Evolutionary conservation across 2,113 vertebrate genomes (phyloP).

Genomic region (Rhynchopsitta pachyrhyncha): DNA sequence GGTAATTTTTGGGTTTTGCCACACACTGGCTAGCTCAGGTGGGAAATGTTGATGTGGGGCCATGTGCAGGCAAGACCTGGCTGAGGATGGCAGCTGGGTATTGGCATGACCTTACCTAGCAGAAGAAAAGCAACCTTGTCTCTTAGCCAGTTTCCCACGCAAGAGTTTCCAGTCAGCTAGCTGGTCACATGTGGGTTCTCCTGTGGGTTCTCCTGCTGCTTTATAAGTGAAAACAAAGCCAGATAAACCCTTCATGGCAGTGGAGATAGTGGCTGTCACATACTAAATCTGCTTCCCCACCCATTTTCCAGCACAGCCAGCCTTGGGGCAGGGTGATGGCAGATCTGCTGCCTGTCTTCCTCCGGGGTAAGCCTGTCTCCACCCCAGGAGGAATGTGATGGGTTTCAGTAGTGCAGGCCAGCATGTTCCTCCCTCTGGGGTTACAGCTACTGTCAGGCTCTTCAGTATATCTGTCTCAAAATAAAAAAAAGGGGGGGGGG

Average conservation of each 20-base stretch:
- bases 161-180: neutral
- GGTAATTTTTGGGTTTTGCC: neutral
- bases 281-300: slow-evolving; percentile 6
- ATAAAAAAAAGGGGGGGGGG: neutral
- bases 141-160: neutral
- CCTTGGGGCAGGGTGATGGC: slow-evolving; percentile 52
- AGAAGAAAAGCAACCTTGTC: neutral
- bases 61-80: fast-evolving
- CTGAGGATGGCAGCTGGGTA: neutral
- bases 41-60: too few species aligned
- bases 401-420: neutral
- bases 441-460: neutral
- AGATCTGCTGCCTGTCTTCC: slow-evolving; percentile 18
- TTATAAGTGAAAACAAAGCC: neutral
- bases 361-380: neutral
- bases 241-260: neutral
- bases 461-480: neutral
- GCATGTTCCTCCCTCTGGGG: neutral
- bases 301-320: slow-evolving; percentile 5
- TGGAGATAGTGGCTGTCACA: slow-evolving; percentile 11
- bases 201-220: neutral
- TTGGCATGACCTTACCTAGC: neutral
- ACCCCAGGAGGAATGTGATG: neutral
- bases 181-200: neutral
- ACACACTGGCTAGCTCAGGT: fast-evolving